phyloP scores from a whole-genome alignment of 2,797 vertebrate genomes.

The Heterohyrax brucei region DNA sequence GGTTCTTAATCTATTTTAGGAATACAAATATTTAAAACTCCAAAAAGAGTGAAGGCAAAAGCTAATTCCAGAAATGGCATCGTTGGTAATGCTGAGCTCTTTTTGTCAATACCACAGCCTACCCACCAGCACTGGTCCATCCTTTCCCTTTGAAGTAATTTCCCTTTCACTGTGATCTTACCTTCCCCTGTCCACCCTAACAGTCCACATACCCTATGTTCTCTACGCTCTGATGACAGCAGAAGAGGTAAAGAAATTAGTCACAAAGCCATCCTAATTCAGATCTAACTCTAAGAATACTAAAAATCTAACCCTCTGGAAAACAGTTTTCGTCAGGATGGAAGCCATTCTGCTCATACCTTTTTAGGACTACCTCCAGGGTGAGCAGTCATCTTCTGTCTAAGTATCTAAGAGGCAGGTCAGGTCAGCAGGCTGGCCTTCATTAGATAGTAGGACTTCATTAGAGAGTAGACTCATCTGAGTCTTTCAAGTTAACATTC shows the following conservation, averaged over 20 bases:
- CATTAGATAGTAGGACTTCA: neutral
- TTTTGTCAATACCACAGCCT: no score
- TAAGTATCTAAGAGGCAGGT: neutral
- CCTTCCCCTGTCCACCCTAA: neutral
- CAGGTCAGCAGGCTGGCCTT: conserved; percentile 11
- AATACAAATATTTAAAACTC: conserved; percentile 24
- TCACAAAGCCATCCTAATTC: neutral
- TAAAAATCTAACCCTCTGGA: conserved; percentile 29
- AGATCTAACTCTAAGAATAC: neutral
- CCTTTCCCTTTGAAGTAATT: neutral
- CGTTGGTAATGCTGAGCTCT: neutral
- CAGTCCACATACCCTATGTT: neutral
- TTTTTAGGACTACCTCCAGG: neutral
- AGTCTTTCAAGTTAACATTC: conserved; percentile 67
- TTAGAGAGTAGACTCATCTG: neutral
- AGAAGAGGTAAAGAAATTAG: conserved; percentile 8
- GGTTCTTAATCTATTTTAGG: conserved; percentile 40
- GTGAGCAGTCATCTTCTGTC: conserved; percentile 63
- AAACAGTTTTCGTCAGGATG: conserved; percentile 25
- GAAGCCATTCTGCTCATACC: neutral
- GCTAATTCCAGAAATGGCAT: neutral
- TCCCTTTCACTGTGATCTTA: neutral
- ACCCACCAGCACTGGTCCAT: neutral
- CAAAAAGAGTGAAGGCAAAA: conserved; percentile 52
- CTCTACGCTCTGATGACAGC: neutral